Conservation (phyloP, 92 coral and sea anemone genomes). For the Virgularia gustaviana region DNA sequence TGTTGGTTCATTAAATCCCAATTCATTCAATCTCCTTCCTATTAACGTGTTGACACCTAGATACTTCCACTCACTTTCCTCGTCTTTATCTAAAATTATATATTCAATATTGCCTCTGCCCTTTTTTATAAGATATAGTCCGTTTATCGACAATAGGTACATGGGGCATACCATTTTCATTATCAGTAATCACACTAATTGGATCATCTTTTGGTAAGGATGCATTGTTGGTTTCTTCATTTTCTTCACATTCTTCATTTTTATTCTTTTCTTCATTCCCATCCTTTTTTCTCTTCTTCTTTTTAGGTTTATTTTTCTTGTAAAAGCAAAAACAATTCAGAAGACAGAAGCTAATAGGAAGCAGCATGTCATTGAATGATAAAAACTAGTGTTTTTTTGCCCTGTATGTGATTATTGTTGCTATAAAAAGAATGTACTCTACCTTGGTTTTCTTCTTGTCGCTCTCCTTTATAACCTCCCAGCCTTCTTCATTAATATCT, state of each 20-base stretch:
- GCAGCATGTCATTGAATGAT: too few species aligned
- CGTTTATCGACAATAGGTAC: background rate
- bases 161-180: background rate
- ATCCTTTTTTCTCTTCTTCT: conserved; percentile 54
- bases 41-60: conserved; percentile 67
- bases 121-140: background rate
- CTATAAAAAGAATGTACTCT: too few species aligned
- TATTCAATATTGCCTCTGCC: background rate
- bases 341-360: too few species aligned
- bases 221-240: too few species aligned
- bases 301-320: conserved; percentile 30
- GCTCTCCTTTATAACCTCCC: conserved; percentile 27
- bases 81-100: conserved; percentile 18
- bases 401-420: too few species aligned
- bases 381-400: too few species aligned
- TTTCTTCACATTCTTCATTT: conserved; percentile 13
- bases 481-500: conserved; percentile 42
- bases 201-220: background rate
- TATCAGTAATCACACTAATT: background rate
- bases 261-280: conserved; percentile 41
- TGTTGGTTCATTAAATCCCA: conserved; percentile 74
- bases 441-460: background rate
- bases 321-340: background rate
- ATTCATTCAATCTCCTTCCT: conserved; percentile 60
- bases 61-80: conserved; percentile 70